Base-by-base conservation (phyloP, 2,888 invertebrate species). In the Ptychoptera albimana region DNA sequence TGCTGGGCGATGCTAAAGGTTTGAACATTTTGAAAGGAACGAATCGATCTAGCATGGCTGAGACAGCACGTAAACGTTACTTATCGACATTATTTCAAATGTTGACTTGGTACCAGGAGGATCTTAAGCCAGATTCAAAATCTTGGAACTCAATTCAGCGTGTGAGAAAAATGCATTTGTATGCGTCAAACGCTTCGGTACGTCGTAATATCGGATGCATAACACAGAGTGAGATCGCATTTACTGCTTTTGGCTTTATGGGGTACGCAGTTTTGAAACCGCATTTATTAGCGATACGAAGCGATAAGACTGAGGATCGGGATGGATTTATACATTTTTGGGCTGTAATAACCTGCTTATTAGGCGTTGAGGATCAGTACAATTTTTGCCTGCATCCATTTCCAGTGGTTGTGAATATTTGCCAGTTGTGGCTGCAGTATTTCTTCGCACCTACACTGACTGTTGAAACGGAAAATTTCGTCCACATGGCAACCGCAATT, bases 201-300 rank as follows among this genome's bases (percentile, higher is more conserved):
- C 58, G 2, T 60, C 64, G 63, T 72, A 64, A 72, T 7, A 52
- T 68, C 2, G 70, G 70, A 1, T 13, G 15, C 12, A 60, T 86
- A 23, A 75, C 78, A 0, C 87, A 88, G 58, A 69, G 76, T 47
- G 85, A 86, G 56, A 73, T 89, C 71, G 77, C 78, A 0, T 59
- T 86, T 8, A 85, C 87, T 0, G 82, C 82, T 59, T 82, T 82
- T 57, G 87, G 84, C 5, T 88, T 88, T 59, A 71, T 86, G 54
- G 87, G 85, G 2, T 74, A 75, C 51, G 67, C 74, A 2, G 52
- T 82, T 1, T 57, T 79, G 2, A 70, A 71, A 43, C 70, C 75
- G 0, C 68, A 76, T 41, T 57, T 67, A 46, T 66, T 84, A 37
- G 82, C 83, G 0, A 66, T 86, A 13, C 57, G 64, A 2, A 65